Conservation (phyloP, 2,113 vertebrate genomes). For the Tragulus kanchil region DNA sequence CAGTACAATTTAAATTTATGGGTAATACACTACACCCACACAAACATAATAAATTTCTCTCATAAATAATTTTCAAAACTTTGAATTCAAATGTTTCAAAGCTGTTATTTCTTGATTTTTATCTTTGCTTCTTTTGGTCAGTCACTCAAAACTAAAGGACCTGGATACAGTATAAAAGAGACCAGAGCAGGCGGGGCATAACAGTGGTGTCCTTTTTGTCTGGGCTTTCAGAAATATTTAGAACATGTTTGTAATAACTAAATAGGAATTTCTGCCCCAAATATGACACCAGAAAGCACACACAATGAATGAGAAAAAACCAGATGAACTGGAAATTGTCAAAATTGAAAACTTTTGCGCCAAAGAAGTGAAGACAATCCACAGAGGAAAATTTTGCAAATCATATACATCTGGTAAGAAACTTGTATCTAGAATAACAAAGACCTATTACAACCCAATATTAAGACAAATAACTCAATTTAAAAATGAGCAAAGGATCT, state of each 20-base stretch:
- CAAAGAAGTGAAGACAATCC: neutral
- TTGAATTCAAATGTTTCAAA: conserved; percentile 42
- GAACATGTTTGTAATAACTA: conserved; percentile 17
- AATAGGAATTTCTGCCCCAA: neutral
- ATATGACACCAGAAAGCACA: conserved; percentile 7
- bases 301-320: neutral
- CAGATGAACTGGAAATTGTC: neutral
- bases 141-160: neutral
- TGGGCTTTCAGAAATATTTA: neutral
- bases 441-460: conserved; percentile 7
- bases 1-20: conserved; percentile 7
- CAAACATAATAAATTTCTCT: conserved; percentile 31
- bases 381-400: neutral
- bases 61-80: conserved; percentile 5
- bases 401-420: neutral
- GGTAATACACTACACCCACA: conserved; percentile 31
- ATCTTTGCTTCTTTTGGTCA: conserved; percentile 43
- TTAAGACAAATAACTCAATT: neutral
- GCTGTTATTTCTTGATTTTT: conserved; percentile 14
- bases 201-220: neutral
- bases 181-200: neutral
- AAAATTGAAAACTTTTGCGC: conserved; percentile 3
- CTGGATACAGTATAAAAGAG: neutral
- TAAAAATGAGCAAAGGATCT: conserved; percentile 36
- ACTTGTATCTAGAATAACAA: neutral